phyloP scores from a whole-genome alignment of 2,888 invertebrate species.

The Electrophaes corylata region DNA sequence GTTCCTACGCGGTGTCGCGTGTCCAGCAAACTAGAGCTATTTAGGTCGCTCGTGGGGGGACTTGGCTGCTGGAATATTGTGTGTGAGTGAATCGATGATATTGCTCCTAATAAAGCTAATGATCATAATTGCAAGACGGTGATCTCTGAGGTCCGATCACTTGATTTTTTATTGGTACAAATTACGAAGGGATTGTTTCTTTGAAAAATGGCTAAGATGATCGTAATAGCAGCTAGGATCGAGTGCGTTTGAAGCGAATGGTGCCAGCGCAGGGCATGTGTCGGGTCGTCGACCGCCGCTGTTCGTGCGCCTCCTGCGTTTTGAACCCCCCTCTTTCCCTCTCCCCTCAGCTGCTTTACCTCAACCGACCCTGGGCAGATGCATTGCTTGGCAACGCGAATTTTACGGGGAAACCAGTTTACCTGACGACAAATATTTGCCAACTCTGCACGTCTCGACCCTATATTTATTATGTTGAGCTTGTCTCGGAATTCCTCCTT shows the following conservation, averaged over 20 bases:
- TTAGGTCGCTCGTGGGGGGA: constrained; percentile 64
- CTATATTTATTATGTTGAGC: constrained; percentile 25
- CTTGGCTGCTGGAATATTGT: constrained; percentile 56
- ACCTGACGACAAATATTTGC: constrained; percentile 64
- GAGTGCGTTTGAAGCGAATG: constrained; percentile 68
- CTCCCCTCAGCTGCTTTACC: constrained; percentile 65
- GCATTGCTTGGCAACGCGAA: constrained; percentile 81
- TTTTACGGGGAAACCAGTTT: constrained; percentile 81
- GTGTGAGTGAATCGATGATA: constrained; percentile 40
- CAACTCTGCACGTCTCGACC: constrained; percentile 33
- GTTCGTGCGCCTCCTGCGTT: constrained; percentile 80
- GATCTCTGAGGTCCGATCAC: constrained; percentile 24
- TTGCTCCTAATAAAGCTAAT: constrained; percentile 36
- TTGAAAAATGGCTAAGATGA: constrained; percentile 58
- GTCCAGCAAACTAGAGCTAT: constrained; percentile 64
- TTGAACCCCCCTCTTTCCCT: constrained; percentile 64
- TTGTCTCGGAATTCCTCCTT: constrained; percentile 15
- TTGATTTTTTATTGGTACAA: constrained; percentile 15
- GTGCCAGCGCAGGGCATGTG: constrained; percentile 77
- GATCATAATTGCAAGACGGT: constrained; percentile 26
- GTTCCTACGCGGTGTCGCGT: constrained; percentile 72
- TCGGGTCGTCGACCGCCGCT: constrained; percentile 81
- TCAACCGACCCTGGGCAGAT: constrained; percentile 75
- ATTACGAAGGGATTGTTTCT: constrained; percentile 19
- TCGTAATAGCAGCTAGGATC: constrained; percentile 71